These are phyloP conservation scores for Chlamydotis undulata DNA, from an alignment of 2,113 vertebrate species.

Conservation along the genomic window DNA sequence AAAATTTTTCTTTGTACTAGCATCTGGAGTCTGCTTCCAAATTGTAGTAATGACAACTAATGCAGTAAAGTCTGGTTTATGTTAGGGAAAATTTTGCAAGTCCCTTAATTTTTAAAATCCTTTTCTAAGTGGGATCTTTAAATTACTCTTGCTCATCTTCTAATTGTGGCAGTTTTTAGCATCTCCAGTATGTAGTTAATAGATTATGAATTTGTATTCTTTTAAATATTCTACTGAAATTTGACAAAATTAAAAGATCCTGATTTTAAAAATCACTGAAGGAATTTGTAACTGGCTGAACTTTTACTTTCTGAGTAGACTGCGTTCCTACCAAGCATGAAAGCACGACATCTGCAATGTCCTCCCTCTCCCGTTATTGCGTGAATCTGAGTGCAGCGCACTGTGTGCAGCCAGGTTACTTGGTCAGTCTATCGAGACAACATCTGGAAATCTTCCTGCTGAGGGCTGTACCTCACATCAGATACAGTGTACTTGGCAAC, in stretches of 20 bases:
- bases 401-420: neutral
- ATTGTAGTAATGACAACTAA: neutral
- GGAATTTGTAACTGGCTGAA: neutral
- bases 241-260: neutral
- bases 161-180: neutral
- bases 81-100: neutral
- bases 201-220: neutral
- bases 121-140: neutral
- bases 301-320: neutral
- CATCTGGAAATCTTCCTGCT: neutral
- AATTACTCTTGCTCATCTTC: neutral
- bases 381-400: neutral
- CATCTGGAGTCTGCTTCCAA: neutral
- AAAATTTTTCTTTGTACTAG: neutral
- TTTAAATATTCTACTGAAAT: neutral
- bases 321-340: neutral
- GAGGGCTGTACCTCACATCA: neutral
- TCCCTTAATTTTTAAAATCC: neutral
- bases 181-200: neutral
- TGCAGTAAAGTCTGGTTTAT: neutral
- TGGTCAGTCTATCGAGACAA: neutral
- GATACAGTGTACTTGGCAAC: neutral
- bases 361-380: neutral
- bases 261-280: neutral
- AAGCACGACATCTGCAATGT: neutral